A percentile compares a stretch with the other conserved stretches of the same genome.
Evolutionary conservation across 2,797 vertebrate species (phyloP).

Genomic region (Geotria australis): DNA sequence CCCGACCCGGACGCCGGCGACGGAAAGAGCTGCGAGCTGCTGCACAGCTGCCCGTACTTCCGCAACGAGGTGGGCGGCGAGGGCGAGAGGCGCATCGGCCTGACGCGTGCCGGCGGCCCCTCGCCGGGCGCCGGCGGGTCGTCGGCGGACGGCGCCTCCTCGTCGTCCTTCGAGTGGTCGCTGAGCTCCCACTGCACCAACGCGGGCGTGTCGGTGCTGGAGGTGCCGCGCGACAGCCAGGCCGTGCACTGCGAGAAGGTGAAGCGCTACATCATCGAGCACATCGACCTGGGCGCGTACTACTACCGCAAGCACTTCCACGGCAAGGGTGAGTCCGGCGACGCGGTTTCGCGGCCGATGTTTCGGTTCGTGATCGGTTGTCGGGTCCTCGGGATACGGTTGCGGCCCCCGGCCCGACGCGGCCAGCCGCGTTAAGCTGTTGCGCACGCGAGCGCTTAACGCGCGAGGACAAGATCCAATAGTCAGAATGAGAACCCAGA

Average conservation of each 20-base stretch:
- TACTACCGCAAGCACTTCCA: slow-evolving; percentile 81
- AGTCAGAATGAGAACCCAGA: too few species aligned
- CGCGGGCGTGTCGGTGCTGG: slow-evolving; percentile 64
- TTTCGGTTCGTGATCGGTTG: too few species aligned
- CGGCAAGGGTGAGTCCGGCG: slow-evolving; percentile 29
- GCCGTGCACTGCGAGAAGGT: slow-evolving; percentile 40
- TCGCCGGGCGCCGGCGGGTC: slow-evolving; percentile 26
- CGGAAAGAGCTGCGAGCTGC: slow-evolving; percentile 66
- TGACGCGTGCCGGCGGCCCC: slow-evolving; percentile 36
- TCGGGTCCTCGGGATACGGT: too few species aligned
- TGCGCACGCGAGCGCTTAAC: too few species aligned
- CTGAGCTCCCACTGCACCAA: slow-evolving; percentile 60
- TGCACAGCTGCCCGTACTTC: slow-evolving; percentile 76
- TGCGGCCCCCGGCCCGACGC: too few species aligned
- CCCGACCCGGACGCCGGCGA: slow-evolving; percentile 50
- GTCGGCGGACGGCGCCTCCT: slow-evolving; percentile 25
- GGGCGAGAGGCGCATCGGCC: slow-evolving; percentile 36
- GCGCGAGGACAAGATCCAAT: too few species aligned
- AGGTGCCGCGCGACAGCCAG: slow-evolving; percentile 55
- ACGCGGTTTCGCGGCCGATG: too few species aligned
- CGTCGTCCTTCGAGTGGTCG: slow-evolving; percentile 40
- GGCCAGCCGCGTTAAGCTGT: too few species aligned
- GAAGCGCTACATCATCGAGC: slow-evolving; percentile 73
- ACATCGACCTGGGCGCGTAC: slow-evolving; percentile 73
- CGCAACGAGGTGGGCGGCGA: slow-evolving; percentile 75